phyloP scores from a whole-genome alignment of 2,888 invertebrate genomes.

The Heliconius erato region DNA sequence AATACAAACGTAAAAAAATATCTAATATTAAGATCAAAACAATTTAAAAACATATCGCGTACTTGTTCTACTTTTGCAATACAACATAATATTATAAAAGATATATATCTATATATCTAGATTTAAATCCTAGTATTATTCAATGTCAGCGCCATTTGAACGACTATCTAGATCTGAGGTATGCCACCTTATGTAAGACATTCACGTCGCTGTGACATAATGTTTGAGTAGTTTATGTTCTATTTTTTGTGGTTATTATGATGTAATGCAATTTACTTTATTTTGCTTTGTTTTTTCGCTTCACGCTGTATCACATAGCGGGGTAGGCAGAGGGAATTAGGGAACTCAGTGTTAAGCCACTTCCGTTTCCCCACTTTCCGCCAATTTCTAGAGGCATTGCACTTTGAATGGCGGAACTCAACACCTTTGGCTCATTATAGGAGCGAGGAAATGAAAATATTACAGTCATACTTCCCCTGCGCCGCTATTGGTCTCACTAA shows the following conservation, averaged over 20 bases:
- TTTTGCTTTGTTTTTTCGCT: neutral
- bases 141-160: slow-evolving; percentile 45
- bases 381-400: neutral
- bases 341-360: neutral
- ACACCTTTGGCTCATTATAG: too few relatives aligned
- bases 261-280: slow-evolving; percentile 25
- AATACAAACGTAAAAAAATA: neutral
- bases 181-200: slow-evolving; percentile 42
- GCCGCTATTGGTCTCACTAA: too few relatives aligned
- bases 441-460: too few relatives aligned
- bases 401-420: too few relatives aligned
- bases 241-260: slow-evolving; percentile 41
- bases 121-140: slow-evolving; percentile 34
- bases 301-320: neutral
- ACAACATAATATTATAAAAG: neutral
- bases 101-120: neutral
- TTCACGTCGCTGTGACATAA: slow-evolving; percentile 47
- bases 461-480: too few relatives aligned
- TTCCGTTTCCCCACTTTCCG: neutral
- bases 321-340: neutral
- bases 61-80: slow-evolving; percentile 16
- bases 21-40: neutral
- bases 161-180: slow-evolving; percentile 46
- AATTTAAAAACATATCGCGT: slow-evolving; percentile 26
- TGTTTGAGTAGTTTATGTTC: slow-evolving; percentile 36